These are phyloP conservation scores for Enteromius afrohamiltoni DNA, from an alignment of 2,797 vertebrate species.

Conservation along the genomic window DNA sequence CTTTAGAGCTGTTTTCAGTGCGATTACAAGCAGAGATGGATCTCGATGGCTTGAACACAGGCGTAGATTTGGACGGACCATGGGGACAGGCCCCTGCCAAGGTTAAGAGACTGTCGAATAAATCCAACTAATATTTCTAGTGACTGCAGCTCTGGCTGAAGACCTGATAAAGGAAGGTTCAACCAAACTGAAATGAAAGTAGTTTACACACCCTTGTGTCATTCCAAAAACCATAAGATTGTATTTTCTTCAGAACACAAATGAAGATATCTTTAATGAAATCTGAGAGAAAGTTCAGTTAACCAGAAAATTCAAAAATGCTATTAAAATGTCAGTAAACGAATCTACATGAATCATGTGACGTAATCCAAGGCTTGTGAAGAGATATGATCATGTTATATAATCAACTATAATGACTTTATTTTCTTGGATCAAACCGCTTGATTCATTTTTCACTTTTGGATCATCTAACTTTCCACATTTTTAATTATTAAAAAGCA, in stretches of 20 bases:
- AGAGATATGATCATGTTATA: too few relatives aligned
- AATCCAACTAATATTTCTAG: not conserved
- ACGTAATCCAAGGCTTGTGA: too few relatives aligned
- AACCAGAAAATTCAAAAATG: too few relatives aligned
- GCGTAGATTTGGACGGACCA: not conserved
- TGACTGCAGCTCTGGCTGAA: not conserved
- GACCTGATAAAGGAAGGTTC: not conserved
- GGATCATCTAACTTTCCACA: too few relatives aligned
- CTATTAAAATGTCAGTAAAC: too few relatives aligned
- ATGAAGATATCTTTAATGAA: too few relatives aligned
- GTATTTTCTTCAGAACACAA: not conserved
- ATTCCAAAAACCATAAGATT: not conserved
- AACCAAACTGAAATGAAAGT: not conserved
- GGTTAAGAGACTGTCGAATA: not conserved
- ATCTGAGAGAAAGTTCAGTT: too few relatives aligned
- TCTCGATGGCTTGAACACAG: not conserved
- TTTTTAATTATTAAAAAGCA: too few relatives aligned
- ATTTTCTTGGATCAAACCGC: too few relatives aligned
- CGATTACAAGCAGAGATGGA: slow-evolving; percentile 39
- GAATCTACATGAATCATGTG: too few relatives aligned
- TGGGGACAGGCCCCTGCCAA: not conserved
- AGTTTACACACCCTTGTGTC: not conserved
- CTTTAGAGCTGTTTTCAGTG: slow-evolving; percentile 15
- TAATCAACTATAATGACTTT: too few relatives aligned
- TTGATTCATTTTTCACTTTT: too few relatives aligned